Evolutionary conservation across 2,888 invertebrate species (phyloP).

Genomic region (Tenodera sinensis): DNA sequence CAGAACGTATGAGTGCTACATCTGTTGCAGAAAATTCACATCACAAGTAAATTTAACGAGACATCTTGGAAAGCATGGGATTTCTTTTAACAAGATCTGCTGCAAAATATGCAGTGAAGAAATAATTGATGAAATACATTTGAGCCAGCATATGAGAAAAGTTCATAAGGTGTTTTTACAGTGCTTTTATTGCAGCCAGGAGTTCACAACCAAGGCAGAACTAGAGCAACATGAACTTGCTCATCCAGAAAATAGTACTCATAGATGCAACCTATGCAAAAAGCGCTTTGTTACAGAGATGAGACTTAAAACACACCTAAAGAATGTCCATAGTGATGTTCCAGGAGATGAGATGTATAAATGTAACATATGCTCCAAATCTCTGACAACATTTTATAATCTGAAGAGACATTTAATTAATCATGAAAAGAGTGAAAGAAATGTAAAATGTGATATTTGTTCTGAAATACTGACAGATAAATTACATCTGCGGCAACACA

Average conservation of each 20-base stretch:
- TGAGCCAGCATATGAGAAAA: constrained; percentile 21
- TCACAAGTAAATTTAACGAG: constrained; percentile 26
- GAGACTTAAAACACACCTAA: constrained; percentile 24
- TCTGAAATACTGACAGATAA: constrained; percentile 20
- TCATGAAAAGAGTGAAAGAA: constrained; percentile 19
- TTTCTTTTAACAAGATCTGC: neutral
- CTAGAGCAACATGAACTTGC: constrained; percentile 21
- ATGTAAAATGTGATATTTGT: constrained; percentile 18
- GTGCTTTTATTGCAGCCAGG: constrained; percentile 14
- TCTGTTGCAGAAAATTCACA: constrained; percentile 28
- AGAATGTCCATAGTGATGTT: constrained; percentile 16
- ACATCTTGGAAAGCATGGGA: constrained; percentile 29
- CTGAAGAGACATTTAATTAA: constrained; percentile 24
- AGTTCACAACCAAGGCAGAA: constrained; percentile 8
- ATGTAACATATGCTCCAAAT: constrained; percentile 26
- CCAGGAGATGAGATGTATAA: constrained; percentile 19
- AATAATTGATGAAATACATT: constrained; percentile 16
- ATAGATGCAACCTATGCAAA: constrained; percentile 19
- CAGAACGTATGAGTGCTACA: constrained; percentile 24
- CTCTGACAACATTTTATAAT: constrained; percentile 21
- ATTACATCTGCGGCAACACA: constrained; percentile 19
- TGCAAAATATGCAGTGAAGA: constrained; percentile 20
- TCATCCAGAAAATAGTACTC: constrained; percentile 11
- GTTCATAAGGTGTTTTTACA: constrained; percentile 11
- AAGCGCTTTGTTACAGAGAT: constrained; percentile 23